Evolutionary conservation across 2,888 invertebrate species (phyloP), one percentile per base, ranked within the genome.

Genomic region (Dryocosmus kuriphilus): DNA sequence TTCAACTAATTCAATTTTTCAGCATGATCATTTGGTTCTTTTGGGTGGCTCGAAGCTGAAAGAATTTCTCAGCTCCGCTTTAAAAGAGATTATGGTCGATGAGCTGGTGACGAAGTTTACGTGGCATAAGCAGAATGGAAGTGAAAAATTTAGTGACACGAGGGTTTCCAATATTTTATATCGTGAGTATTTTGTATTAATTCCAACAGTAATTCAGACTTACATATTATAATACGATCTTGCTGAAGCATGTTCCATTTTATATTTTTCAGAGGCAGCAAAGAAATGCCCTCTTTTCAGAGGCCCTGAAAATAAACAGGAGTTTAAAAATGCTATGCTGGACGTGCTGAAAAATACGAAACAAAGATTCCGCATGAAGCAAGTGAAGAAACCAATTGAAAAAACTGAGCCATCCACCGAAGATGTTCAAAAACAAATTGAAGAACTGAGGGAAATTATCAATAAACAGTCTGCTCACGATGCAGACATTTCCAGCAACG

Each of bases 271-370:
- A 63, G 63, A 63, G 9, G 63, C 63, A 32, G 63, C 63, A 16
- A 19, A 32, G 35, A 63, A 63, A n/a, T n/a, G 63, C 22, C n/a
- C 63, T n/a, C 35, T 63, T 32, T 63, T 63, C n/a, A n/a, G n/a
- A n/a, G n/a, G n/a, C n/a, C n/a, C n/a, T n/a, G n/a, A n/a, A n/a
- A n/a, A n/a, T n/a, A n/a, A n/a, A n/a, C n/a, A n/a, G n/a, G n/a
- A n/a, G n/a, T n/a, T 32, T 35, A 63, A 63, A n/a, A 35, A 63
- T 16, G 35, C 32, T 4, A 62, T 62, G 62, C 19, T 62, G 16
- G 32, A 32, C 2, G 32, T 62, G 4, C 19, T 62, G 7, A 62
- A 62, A 62, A 11, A 7, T 32, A 32, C 62, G 2, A 62, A 62
- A 8, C 62, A 62, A 32, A 62, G 62, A n/a, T 62, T 30, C 19